A percentile compares a stretch with the other conserved stretches of the same genome.
Evolutionary conservation across 2,113 vertebrate species (phyloP).

Genomic region (Pao palembangensis): DNA sequence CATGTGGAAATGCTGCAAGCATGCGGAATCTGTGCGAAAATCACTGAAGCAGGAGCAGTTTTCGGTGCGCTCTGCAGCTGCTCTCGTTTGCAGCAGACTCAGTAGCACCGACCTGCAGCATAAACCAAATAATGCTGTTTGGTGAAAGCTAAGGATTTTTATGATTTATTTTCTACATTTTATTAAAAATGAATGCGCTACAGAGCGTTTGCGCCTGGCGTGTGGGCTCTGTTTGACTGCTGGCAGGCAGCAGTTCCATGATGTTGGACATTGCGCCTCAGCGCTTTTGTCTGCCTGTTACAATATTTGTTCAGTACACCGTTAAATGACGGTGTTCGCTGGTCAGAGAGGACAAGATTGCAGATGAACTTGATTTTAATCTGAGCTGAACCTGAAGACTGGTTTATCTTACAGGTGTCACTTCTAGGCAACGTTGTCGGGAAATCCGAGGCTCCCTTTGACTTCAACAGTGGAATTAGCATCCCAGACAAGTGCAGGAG

Average conservation of each 20-base stretch:
- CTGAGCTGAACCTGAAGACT: neutral
- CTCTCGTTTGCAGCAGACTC: no score
- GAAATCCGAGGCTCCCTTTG: neutral
- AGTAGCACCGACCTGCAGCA: no score
- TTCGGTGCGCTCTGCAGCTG: slow-evolving; percentile 2
- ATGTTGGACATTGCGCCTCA: neutral
- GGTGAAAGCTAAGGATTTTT: no score
- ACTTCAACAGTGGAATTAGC: no score
- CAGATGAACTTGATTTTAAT: neutral
- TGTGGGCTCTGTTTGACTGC: no score
- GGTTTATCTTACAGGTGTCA: neutral
- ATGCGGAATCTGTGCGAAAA: slow-evolving; percentile 28
- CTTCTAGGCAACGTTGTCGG: neutral
- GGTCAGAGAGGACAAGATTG: neutral
- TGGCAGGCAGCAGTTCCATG: no score
- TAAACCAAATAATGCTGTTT: no score
- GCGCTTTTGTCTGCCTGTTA: neutral
- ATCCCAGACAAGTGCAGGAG: no score
- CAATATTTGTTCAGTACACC: no score
- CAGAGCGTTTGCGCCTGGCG: no score
- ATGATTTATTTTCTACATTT: no score
- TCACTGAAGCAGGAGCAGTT: slow-evolving; percentile 20
- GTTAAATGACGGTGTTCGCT: neutral
- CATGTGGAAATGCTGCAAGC: slow-evolving; percentile 24
- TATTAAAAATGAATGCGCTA: no score